Conservation (phyloP, 1,140 invertebrate species). For the Heliothis virescens region DNA sequence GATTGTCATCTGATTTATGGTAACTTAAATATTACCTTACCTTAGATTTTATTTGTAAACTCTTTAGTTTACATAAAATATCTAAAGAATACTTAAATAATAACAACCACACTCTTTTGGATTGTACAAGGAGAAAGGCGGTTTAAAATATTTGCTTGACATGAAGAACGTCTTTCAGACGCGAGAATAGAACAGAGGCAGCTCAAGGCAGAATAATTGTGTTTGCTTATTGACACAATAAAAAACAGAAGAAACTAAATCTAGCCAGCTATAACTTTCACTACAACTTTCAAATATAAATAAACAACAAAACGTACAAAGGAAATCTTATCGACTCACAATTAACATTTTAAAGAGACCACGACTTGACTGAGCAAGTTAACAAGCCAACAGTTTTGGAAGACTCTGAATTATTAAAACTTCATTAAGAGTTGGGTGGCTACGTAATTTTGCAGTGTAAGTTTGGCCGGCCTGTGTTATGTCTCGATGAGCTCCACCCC, state of each 20-base stretch:
- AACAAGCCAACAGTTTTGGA: slow-evolving; percentile 49
- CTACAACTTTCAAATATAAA: neutral
- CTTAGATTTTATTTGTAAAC: no score
- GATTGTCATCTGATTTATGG: no score
- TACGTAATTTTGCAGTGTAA: slow-evolving; percentile 36
- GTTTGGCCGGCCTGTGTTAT: slow-evolving; percentile 26
- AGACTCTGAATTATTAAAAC: slow-evolving; percentile 65
- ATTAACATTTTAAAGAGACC: slow-evolving; percentile 52
- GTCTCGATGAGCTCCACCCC: neutral
- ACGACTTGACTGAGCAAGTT: slow-evolving; percentile 47
- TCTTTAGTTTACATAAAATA: no score
- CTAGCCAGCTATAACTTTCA: no score
- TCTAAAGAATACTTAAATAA: no score
- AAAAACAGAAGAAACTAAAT: neutral
- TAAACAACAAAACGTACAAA: slow-evolving; percentile 1
- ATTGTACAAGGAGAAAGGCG: no score
- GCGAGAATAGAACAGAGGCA: no score
- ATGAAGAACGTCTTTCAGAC: no score
- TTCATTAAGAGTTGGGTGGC: slow-evolving; percentile 55
- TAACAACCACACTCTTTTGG: no score
- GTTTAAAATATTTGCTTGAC: no score
- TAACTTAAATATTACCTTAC: no score
- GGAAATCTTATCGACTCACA: slow-evolving; percentile 26
- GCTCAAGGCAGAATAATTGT: no score
- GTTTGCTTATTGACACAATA: neutral